These are phyloP conservation scores for Rugalucina vietnamica DNA, from an alignment of 2,888 invertebrate genomes.

Conservation along the genomic window DNA sequence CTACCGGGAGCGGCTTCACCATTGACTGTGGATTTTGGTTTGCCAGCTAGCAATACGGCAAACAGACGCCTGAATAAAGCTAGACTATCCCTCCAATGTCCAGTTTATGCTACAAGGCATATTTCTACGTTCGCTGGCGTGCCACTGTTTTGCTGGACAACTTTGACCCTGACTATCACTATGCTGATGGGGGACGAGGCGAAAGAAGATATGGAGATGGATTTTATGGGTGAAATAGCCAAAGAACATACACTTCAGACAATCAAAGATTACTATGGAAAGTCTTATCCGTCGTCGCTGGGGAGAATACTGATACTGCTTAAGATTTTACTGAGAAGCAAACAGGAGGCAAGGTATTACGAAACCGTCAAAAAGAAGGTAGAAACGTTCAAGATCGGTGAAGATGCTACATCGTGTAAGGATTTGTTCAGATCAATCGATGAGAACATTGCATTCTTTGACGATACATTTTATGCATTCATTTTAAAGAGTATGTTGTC, in stretches of 20 bases:
- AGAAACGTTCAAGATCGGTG: neutral
- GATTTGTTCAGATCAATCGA: neutral
- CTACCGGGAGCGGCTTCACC: conserved; percentile 18
- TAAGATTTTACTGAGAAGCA: neutral
- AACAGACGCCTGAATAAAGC: too few species aligned
- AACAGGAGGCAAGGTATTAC: neutral
- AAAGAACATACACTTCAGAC: neutral
- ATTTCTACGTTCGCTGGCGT: neutral
- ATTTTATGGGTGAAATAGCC: neutral
- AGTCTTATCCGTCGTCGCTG: neutral
- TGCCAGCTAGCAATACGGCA: neutral
- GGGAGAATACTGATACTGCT: neutral
- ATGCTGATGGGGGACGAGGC: neutral
- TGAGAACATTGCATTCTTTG: neutral
- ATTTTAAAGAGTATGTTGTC: neutral
- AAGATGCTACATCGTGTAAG: too few species aligned
- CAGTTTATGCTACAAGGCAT: neutral
- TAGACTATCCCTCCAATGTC: neutral
- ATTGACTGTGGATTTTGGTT: conserved; percentile 2
- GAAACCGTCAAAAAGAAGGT: neutral
- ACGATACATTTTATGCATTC: neutral
- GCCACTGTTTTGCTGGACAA: neutral
- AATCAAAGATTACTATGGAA: neutral
- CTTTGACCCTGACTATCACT: neutral
- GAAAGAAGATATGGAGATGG: neutral